Base-by-base conservation (phyloP, 1,140 invertebrate genomes). In the Pseudomyrmex concolor region DNA sequence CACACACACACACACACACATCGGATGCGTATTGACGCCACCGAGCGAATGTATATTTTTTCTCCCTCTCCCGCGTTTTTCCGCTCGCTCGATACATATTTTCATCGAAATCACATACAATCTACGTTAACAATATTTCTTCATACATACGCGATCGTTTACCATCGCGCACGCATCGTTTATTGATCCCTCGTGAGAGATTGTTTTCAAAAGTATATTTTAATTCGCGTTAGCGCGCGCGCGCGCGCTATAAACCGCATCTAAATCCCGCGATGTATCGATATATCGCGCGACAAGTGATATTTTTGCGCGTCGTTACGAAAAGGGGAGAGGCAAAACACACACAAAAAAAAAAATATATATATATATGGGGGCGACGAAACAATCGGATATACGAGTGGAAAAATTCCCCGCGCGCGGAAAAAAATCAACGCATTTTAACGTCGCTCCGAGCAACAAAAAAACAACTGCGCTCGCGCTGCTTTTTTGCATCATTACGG, bases 81-180 rank as follows among this genome's bases (percentile, higher is more conserved):
- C 0, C 34, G 34, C 34, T 59, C 5, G 15, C 34, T 45, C 8
- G 19, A 70, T 60, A 48, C 48, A 71, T 19, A 80, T 70, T 80
- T 71, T 48, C 66, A 17, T 48, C 51, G 34, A 71, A 80, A 80
- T 80, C 54, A 34, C 34, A 80, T 80, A 25, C 43, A 57, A 80
- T 80, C 76, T 70, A 51, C 13, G 64, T 78, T 78, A 70, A 78
- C 76, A 68, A 50, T 68, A 70, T 78, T 43, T 25, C 64, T 59
- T 78, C 34, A 70, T 9, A 57, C 19, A 22, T 45, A 5, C 1
- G 15, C 74, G 64, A 70, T 59, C 54, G 43, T 59, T 78, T 59
- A 68, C 34, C 17, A 9, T 13, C 17, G 15, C 43, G 12, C 17
- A 13, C 19, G 43, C 13, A 54, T 7, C 66, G 54, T 60, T 59